Base-by-base conservation (phyloP, 2,888 invertebrate genomes). In the Spisula solida region DNA sequence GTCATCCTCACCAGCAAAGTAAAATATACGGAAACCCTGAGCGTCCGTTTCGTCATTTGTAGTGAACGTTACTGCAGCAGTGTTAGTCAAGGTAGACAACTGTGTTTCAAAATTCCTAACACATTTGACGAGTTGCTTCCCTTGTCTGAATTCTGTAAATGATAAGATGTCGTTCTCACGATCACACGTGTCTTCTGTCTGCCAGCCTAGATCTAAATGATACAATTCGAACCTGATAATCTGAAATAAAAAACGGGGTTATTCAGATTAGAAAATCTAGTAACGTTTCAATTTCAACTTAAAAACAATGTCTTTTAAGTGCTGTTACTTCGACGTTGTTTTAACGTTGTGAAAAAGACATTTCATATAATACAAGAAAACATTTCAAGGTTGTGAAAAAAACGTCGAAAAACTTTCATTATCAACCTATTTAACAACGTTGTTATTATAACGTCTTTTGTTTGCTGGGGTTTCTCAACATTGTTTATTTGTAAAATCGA, bases 1-100 rank as follows among this genome's bases (percentile, higher is more conserved):
- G 6, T 12, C 18, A 20, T 56, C 6, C 92, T 70, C 88, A 96
- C 96, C 96, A 92, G 95, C 94, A 51, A 92, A 92, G 86, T 94
- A 96, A 85, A 95, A 95, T 6, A 94, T 92, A 56, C 95, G 91
- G 90, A 96, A 96, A 29, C 96, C 96, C 51, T 94, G 95, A 6
- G 95, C 95, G 85, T 96, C 95, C 10, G 93, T 88, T 34, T 94
- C 92, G 20, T 91, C 91, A 87, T 96, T 95, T 25, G 95, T 95
- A 41, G 91, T 56, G 87, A 96, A 96, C 16, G 91, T 92, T 14
- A 96, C 85, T 34, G 89, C 91, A 1, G 95, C 94, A 25, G 89
- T 86, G 87, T 96, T 94, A 20, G 94, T 93, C 51, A 93, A 90
- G 81, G 95, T 95, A 31, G 93, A 87, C 84, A 94, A 94, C 66